A percentile compares a stretch with the other conserved stretches of the same genome.
Evolutionary conservation across 2,888 invertebrate species (phyloP).

Genomic region (Syrista parreyssii): DNA sequence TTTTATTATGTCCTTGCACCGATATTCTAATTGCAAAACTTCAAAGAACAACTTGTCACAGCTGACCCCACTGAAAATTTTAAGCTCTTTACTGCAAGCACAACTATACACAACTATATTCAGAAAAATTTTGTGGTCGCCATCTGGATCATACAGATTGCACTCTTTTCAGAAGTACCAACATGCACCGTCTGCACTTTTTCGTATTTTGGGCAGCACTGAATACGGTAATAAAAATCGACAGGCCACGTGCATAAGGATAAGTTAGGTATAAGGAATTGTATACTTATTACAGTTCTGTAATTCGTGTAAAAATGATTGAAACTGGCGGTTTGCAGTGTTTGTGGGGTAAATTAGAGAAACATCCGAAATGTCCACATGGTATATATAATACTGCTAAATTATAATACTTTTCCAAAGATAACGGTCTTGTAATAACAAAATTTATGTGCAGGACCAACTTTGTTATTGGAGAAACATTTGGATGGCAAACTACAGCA

Average conservation of each 20-base stretch:
- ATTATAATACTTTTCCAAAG: background rate
- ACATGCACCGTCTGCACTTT: background rate
- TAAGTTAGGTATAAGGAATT: background rate
- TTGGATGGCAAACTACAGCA: slow-evolving; percentile 66
- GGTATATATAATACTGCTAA: slow-evolving; percentile 64
- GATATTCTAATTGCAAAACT: no score
- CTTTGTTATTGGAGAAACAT: slow-evolving; percentile 74
- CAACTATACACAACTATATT: background rate
- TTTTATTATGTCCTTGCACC: background rate
- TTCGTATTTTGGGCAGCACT: background rate
- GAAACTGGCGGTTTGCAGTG: slow-evolving; percentile 44
- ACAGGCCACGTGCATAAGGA: background rate
- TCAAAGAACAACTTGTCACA: background rate
- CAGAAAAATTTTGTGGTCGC: background rate
- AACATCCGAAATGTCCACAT: slow-evolving; percentile 79
- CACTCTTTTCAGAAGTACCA: background rate
- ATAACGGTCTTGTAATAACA: slow-evolving; percentile 13
- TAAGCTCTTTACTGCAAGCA: background rate
- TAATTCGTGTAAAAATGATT: slow-evolving; percentile 14
- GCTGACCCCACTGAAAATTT: background rate
- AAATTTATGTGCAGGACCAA: slow-evolving; percentile 68
- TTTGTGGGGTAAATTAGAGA: slow-evolving; percentile 67
- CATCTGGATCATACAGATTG: background rate
- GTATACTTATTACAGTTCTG: background rate
- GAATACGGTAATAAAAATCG: background rate